Evolutionary conservation across 2,113 vertebrate species (phyloP), one percentile per base, ranked within the genome.

Genomic region (Diphyllodes magnificus): DNA sequence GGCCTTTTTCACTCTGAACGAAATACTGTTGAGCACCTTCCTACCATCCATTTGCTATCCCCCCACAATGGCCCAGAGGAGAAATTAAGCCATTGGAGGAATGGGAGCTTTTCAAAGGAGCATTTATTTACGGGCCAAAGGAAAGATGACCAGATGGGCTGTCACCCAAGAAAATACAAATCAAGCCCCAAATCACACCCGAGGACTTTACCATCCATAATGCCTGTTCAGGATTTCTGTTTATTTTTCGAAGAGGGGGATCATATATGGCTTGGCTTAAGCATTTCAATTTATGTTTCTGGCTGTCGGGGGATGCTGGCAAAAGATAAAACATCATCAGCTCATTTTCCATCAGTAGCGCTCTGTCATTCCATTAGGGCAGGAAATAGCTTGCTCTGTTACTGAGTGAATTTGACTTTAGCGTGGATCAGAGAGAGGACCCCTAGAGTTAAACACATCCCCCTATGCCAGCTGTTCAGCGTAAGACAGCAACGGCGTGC

Each of bases 311-410:
- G 76, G 82, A 93, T 96, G 95, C 91, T 97, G 96, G 95, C 93
- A 95, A 45, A 82, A 96, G 86, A 95, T 97, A 93, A 97, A 97
- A 97, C 95, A 75, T 94, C 88, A 93, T 92, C 95, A 92, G 87
- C 93, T 96, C 95, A 77, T 96, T 97, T 96, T 97, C 91, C 91
- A 88, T 96, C 90, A 96, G 92, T 96, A 91, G 78, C 53, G 39
- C 93, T 96, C 93, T 95, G 96, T 93, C 96, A 96, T 94, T 92
- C 79, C 89, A 83, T 96, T 96, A 96, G 91, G 78, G 88, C 90
- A 96, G 96, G 93, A 96, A 96, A 94, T 96, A 77, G 91, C 87
- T 92, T 49, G 76, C 89, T 92, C 92, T 70, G 61, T 82, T 94
- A 77, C 84, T 95, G 95, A 97, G 91, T 96, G 85, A 93, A 39